phyloP scores from a whole-genome alignment of 1,140 invertebrate species.

The Listronotus oregonensis region DNA sequence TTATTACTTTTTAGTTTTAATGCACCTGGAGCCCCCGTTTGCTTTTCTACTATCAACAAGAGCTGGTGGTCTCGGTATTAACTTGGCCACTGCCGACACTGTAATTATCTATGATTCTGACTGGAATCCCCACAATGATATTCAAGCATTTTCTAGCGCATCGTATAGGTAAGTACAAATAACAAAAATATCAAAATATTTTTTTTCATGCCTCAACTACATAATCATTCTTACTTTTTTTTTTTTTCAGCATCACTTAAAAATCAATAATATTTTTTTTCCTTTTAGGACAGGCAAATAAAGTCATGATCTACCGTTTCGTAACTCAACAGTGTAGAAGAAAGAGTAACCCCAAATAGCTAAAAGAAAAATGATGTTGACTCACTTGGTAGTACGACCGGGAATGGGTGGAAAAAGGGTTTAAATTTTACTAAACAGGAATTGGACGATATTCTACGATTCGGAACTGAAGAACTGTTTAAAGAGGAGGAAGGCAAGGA shows the following conservation, averaged over 20 bases:
- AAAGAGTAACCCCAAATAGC: slow-evolving; percentile 90
- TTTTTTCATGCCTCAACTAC: not conserved
- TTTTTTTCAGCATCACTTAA: slow-evolving; percentile 84
- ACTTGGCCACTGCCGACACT: slow-evolving; percentile 98
- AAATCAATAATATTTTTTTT: not conserved
- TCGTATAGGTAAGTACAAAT: slow-evolving; percentile 79
- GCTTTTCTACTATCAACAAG: slow-evolving; percentile 96
- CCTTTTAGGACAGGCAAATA: slow-evolving; percentile 80
- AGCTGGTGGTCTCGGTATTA: slow-evolving; percentile 98
- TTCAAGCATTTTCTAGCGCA: slow-evolving; percentile 98
- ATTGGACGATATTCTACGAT: slow-evolving; percentile 97
- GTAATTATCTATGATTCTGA: slow-evolving; percentile 99
- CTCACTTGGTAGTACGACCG: slow-evolving; percentile 92
- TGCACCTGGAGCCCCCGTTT: slow-evolving; percentile 91
- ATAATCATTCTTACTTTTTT: not conserved
- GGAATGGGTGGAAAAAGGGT: slow-evolving; percentile 95
- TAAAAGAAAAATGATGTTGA: slow-evolving; percentile 99
- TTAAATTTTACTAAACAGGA: slow-evolving; percentile 99
- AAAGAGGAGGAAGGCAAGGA: slow-evolving; percentile 85
- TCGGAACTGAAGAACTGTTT: slow-evolving; percentile 99
- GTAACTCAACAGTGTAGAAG: slow-evolving; percentile 99
- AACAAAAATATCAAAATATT: not conserved
- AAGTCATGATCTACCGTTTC: slow-evolving; percentile 99
- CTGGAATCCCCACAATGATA: slow-evolving; percentile 99
- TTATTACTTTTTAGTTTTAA: slow-evolving; percentile 67